Base-by-base conservation (phyloP, 2,888 invertebrate genomes). In the Drosophila borealis region DNA sequence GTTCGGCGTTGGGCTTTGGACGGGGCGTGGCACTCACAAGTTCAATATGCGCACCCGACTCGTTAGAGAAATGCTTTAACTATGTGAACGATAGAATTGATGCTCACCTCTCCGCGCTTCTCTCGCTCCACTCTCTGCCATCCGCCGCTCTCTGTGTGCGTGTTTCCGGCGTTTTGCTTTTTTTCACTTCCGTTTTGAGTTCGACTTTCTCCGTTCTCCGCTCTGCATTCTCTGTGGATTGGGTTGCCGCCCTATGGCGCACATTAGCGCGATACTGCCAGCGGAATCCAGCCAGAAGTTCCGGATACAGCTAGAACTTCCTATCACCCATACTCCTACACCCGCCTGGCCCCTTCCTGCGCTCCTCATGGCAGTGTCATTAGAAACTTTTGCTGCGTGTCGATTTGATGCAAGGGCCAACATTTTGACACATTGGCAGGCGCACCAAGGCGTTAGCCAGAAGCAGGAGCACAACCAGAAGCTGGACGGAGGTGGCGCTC, bases 41-140 rank as follows among this genome's bases (percentile, higher is more conserved):
- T 70, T 79, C 68, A 76, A 79, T 70, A 76, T 70, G 70, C 34
- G 48, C 60, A 49, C 62, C 68, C 66, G 63, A 72, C 81, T 84
- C 77, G 72, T 84, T 87, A 76, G 78, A 78, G 81, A 80, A 82
- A 86, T 86, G 49, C 81, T 81, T 82, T 76, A 85, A 73, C 78
- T 70, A 61, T 72, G 63, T 34, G 66, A 70, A 34, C 74, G 65
- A 41, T 70, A 51, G 55, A 66, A 59, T 46, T 66, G 61, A 46
- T 51, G 54, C 51, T 64, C 29, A 11, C 37, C n/a, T 14, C 33
- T 19, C 14, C 42, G 3, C 17, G 11, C 17, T 14, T 6, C 65
- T 3, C 37, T 13, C 19, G 2, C 14, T 6, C 21, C 4, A 10
- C 42, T 10, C 19, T 6, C 17, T 14, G 53, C 10, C n/a, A 1